Evolutionary conservation across 1,140 invertebrate genomes (phyloP).

Genomic region (Cheumatopsyche charites): DNA sequence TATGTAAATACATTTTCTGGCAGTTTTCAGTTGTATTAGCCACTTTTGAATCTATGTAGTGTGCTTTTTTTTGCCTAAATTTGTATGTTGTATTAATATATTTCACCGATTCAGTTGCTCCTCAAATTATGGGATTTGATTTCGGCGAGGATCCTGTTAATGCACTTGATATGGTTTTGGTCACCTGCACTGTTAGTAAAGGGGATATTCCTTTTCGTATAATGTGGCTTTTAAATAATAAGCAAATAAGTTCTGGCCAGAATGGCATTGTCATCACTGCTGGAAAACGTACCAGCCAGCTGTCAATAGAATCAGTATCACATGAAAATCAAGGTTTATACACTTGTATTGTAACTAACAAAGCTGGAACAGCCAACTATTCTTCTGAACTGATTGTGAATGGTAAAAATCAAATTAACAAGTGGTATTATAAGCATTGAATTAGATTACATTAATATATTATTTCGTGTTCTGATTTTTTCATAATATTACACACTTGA

Average conservation of each 20-base stretch:
- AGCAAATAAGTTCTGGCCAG: conserved; percentile 56
- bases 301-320: conserved; percentile 72
- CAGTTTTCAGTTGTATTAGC: too few species aligned
- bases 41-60: too few species aligned
- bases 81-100: too few species aligned
- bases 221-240: conserved; percentile 66
- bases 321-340: conserved; percentile 76
- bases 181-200: conserved; percentile 65
- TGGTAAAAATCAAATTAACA: conserved; percentile 57
- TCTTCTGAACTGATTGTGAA: conserved; percentile 72
- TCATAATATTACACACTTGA: not conserved
- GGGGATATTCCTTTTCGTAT: conserved; percentile 71
- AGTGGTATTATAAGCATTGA: too few species aligned
- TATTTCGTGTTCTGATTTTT: not conserved
- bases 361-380: conserved; percentile 66
- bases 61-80: too few species aligned
- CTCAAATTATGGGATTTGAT: conserved; percentile 66
- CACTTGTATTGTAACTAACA: conserved; percentile 72
- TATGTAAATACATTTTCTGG: too few species aligned
- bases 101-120: conserved; percentile 58
- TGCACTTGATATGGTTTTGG: conserved; percentile 65
- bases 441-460: too few species aligned
- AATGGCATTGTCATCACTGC: conserved; percentile 67
- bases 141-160: conserved; percentile 64
- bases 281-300: conserved; percentile 69